These are phyloP conservation scores for Thamnaconus septentrionalis DNA, from an alignment of 2,113 vertebrate species.

Conservation along the genomic window DNA sequence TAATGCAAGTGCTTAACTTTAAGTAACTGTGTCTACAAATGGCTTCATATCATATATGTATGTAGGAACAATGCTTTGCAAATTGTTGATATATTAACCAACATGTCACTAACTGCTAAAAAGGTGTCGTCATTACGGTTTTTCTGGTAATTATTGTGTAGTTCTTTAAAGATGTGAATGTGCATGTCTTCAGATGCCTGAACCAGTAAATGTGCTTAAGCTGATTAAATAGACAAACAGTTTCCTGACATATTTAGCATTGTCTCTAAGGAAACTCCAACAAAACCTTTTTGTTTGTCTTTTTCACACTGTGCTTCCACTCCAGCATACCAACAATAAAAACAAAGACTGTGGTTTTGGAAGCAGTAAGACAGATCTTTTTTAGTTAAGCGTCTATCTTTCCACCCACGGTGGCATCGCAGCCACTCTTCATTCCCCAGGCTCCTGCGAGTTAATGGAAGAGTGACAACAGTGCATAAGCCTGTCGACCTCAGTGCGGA, in stretches of 20 bases:
- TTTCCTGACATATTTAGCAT: not conserved
- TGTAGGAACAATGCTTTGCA: too few relatives aligned
- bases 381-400: constrained; percentile 30
- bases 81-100: too few relatives aligned
- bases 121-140: too few relatives aligned
- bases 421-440: constrained; percentile 1
- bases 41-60: too few relatives aligned
- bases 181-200: too few relatives aligned
- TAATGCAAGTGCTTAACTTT: too few relatives aligned
- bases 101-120: too few relatives aligned
- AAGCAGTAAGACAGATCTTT: constrained; percentile 22
- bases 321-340: constrained; percentile 37
- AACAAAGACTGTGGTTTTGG: constrained; percentile 38
- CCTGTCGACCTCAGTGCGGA: not conserved
- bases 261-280: not conserved
- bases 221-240: not conserved
- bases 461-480: constrained; percentile 6
- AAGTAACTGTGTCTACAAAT: too few relatives aligned
- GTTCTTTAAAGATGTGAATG: too few relatives aligned
- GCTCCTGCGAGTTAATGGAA: not conserved
- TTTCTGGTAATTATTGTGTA: too few relatives aligned
- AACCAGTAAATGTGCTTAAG: not conserved
- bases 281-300: not conserved
- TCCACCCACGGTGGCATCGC: constrained; percentile 21
- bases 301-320: constrained; percentile 1